Evolutionary conservation across 2,113 vertebrate species (phyloP).

Genomic region (Dasyurus viverrinus): DNA sequence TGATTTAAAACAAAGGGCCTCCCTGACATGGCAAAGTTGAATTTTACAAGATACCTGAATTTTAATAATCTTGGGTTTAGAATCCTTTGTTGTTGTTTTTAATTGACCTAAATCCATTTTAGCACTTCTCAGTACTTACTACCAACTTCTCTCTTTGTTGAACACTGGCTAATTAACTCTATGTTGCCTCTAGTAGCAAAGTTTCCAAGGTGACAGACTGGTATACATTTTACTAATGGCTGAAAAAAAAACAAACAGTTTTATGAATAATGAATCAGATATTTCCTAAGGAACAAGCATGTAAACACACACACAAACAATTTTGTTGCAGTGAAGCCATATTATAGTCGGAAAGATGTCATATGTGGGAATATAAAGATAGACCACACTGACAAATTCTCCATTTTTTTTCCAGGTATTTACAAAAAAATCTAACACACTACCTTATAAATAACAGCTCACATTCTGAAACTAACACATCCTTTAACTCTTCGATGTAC

Average conservation of each 20-base stretch:
- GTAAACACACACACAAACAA: not conserved
- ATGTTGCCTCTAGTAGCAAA: conserved; percentile 17
- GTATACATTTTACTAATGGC: conserved; percentile 42
- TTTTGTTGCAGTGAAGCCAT: not conserved
- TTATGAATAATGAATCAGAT: conserved; percentile 56
- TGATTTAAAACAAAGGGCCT: not conserved
- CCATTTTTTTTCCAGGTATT: not conserved
- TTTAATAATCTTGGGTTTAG: conserved; percentile 3
- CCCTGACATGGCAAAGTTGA: not conserved
- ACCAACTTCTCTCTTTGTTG: not conserved
- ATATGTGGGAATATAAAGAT: not conserved
- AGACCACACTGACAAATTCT: not conserved
- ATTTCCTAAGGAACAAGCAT: conserved; percentile 28
- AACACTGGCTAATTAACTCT: conserved; percentile 49
- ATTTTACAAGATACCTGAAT: not conserved
- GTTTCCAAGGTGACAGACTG: conserved; percentile 34
- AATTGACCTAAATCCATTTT: not conserved
- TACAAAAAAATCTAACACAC: not conserved
- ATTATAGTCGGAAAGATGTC: not conserved
- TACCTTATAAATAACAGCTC: conserved; percentile 17
- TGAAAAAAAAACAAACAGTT: conserved; percentile 55
- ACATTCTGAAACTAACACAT: conserved; percentile 27
- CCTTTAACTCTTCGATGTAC: conserved; percentile 25
- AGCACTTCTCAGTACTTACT: not conserved
- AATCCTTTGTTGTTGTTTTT: not conserved